These are phyloP conservation scores for Pogona vitticeps DNA, from an alignment of 2,113 vertebrate genomes.

Conservation along the genomic window DNA sequence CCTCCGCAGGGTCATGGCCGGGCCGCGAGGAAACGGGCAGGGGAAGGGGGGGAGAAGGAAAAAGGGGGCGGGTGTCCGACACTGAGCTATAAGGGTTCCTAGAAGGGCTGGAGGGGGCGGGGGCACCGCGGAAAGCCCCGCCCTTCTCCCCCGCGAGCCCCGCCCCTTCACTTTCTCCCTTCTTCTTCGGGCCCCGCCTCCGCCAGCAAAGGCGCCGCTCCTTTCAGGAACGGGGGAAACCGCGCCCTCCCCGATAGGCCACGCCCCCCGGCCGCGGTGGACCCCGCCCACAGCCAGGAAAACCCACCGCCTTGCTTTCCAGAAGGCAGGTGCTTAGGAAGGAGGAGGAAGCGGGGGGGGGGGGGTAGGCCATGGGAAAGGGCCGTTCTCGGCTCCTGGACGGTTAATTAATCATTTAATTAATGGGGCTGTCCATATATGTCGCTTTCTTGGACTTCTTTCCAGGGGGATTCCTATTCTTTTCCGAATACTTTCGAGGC, in stretches of 20 bases:
- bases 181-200: slow-evolving; percentile 12
- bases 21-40: neutral
- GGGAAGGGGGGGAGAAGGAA: neutral
- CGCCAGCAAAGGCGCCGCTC: neutral
- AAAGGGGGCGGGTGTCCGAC: neutral
- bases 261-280: neutral
- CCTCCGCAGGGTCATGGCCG: slow-evolving; percentile 78
- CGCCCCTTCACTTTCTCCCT: neutral
- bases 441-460: neutral
- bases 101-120: too few relatives aligned
- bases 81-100: slow-evolving; percentile 27
- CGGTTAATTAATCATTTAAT: too few relatives aligned
- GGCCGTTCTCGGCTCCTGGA: too few relatives aligned
- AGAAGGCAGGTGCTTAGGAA: too few relatives aligned
- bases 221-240: neutral
- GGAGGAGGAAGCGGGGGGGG: neutral
- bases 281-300: neutral
- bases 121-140: too few relatives aligned
- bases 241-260: neutral
- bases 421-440: neutral
- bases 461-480: neutral
- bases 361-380: too few relatives aligned
- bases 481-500: too few relatives aligned
- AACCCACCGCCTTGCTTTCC: too few relatives aligned
- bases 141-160: neutral